Evolutionary conservation across 2,888 invertebrate species (phyloP), one percentile per base, ranked within the genome.

Genomic region (Protonemura montana): DNA sequence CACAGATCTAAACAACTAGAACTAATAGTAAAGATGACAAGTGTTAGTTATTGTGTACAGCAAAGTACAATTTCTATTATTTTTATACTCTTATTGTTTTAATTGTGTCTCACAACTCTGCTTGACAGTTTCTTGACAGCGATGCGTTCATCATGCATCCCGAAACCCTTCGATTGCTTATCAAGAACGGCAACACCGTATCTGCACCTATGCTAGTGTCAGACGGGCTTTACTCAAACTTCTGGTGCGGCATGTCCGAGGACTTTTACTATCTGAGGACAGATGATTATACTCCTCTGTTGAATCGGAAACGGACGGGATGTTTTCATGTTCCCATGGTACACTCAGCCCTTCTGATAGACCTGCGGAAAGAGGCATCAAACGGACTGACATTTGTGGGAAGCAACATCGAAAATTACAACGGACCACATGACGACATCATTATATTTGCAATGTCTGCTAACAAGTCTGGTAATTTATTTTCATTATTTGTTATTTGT

Each of bases 241-340:
- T 97, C 91, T 99, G 99, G 99, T 96, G 96, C 89, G 98, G 96
- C 2, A 98, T 99, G 97, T 95, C 96, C 0, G 93, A 94, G 0
- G 94, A 96, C 87, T 98, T 96, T 90, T 96, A 98, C 90, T 97
- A 97, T 90, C 91, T 93, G 88, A 93, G 98, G 89, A 97, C 97
- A 0, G 95, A 96, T 5, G 95, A 96, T 81, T 99, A 99, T 90
- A 94, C 95, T 89, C 94, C 95, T 0, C 97, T 98, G 85, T 92
- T 97, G 80, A 93, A 95, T 88, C 91, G 95, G 21, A 93, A 95
- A 87, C 93, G 93, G 86, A 90, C 91, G 0, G 98, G 98, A 0
- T 96, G 97, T 90, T 96, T 96, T 90, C 89, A 92, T 3, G 98
- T 99, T 0, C 97, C 98, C 0, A 97, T 98, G 98, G 94, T 98